phyloP scores from a whole-genome alignment of 2,797 vertebrate species.

The Manis crassicaudata region DNA sequence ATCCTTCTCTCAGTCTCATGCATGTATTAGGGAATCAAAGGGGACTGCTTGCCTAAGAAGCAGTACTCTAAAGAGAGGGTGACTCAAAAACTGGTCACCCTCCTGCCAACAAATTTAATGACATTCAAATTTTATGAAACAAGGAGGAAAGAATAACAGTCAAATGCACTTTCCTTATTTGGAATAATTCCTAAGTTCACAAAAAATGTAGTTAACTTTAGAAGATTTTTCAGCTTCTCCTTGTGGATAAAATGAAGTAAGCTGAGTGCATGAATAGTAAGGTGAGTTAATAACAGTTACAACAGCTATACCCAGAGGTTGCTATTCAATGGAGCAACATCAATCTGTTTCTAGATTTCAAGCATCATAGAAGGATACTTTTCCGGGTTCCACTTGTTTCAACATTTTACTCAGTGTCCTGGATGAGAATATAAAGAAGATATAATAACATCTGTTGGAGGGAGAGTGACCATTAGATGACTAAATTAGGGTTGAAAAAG shows the following conservation, averaged over 20 bases:
- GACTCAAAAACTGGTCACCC: background rate
- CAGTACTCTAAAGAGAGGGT: background rate
- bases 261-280: background rate
- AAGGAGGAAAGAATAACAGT: conserved; percentile 26
- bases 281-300: background rate
- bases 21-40: background rate
- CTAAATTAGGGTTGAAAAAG: background rate
- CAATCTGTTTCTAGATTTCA: background rate
- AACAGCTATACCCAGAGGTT: background rate
- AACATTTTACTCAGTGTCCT: background rate
- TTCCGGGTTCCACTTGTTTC: background rate
- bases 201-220: background rate
- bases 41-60: background rate
- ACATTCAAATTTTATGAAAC: too few relatives aligned
- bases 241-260: background rate
- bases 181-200: background rate
- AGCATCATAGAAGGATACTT: background rate
- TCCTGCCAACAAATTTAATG: too few relatives aligned
- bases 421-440: background rate
- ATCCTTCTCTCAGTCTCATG: background rate
- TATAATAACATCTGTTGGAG: background rate
- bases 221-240: background rate
- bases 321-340: background rate
- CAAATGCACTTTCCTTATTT: background rate
- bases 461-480: background rate